Evolutionary conservation across 1,140 invertebrate genomes (phyloP).

Genomic region (Gerris buenoi): DNA sequence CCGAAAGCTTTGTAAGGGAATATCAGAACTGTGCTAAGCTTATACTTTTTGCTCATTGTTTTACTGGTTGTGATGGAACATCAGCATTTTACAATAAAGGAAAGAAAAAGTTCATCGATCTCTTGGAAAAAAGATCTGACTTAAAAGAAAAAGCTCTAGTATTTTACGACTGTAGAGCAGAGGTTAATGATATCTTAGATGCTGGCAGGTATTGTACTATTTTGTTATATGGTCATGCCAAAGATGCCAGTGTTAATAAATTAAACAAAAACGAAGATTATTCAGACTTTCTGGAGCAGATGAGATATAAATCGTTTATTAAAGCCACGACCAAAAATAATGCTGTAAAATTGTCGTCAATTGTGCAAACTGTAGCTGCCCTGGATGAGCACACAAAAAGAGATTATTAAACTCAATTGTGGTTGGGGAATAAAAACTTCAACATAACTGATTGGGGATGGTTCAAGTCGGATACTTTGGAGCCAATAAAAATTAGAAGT

Average conservation of each 20-base stretch:
- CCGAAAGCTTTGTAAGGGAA: not conserved
- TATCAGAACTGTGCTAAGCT: conserved; percentile 3
- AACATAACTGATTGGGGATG: no score
- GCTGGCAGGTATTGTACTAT: not conserved
- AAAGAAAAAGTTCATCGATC: conserved; percentile 2
- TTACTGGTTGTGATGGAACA: conserved; percentile 5
- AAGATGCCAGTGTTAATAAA: not conserved
- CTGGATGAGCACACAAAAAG: no score
- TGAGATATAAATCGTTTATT: not conserved
- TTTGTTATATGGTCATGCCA: not conserved
- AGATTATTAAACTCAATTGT: no score
- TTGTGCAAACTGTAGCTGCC: not conserved
- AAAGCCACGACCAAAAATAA: not conserved
- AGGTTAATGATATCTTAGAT: not conserved
- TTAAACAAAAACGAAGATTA: not conserved
- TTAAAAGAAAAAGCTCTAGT: not conserved
- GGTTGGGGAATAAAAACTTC: no score
- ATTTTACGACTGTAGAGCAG: not conserved
- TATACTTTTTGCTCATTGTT: conserved; percentile 5
- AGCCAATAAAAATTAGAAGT: no score
- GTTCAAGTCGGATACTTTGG: no score
- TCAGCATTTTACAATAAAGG: conserved; percentile 8
- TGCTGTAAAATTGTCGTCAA: not conserved
- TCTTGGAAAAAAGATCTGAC: not conserved
- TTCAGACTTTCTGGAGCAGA: not conserved